Percentiles rank a stretch among this genome's conserved stretches.
Evolutionary conservation across 2,113 vertebrate species (phyloP).

Genomic region (Ictalurus punctatus): DNA sequence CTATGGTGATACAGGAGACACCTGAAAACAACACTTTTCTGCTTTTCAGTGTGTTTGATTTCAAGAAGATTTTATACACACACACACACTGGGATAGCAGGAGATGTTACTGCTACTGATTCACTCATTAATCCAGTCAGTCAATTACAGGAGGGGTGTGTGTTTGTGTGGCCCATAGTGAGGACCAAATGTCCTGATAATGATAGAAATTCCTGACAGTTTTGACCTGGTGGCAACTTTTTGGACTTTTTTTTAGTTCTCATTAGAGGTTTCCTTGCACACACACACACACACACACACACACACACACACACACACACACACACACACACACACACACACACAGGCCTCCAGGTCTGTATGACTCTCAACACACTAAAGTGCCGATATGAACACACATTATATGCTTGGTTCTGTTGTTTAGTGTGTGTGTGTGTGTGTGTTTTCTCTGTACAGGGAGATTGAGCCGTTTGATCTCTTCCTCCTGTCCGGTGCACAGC

Average conservation of each 20-base stretch:
- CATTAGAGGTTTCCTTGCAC: neutral
- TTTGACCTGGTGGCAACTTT: neutral
- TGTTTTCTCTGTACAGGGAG: neutral
- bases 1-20: neutral
- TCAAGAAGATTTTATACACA: neutral
- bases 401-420: neutral
- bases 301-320: constrained; percentile 8
- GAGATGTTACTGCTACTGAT: neutral
- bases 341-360: neutral
- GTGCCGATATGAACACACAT: neutral
- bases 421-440: constrained; percentile 4
- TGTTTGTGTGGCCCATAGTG: neutral
- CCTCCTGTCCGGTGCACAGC: constrained; percentile 28
- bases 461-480: constrained; percentile 36
- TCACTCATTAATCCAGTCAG: neutral
- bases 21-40: neutral
- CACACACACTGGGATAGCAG: neutral
- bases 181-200: neutral
- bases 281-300: neutral
- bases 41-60: neutral
- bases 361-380: neutral
- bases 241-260: neutral
- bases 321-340: neutral
- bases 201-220: neutral
- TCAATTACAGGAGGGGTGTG: neutral